Base-by-base conservation (phyloP, 2,797 vertebrate genomes). In the Momotus momota region DNA sequence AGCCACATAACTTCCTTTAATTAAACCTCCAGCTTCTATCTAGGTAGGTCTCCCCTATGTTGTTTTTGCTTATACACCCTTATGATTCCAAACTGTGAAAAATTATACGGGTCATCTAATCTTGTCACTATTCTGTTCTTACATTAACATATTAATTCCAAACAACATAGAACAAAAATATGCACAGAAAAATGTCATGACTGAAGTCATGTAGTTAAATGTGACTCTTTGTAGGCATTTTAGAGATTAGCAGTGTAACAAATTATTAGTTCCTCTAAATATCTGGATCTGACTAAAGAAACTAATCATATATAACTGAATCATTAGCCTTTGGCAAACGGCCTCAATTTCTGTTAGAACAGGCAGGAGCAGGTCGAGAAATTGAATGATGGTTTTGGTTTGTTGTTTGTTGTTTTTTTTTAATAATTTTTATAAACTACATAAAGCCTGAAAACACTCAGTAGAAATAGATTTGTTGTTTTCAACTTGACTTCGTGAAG, bases 221-320 rank as follows among this genome's bases (percentile, higher is more conserved):
- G 27, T 17, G 55, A 81, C 20, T 26, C 49, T 66, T 55, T 41
- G 41, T 31, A 91, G 87, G 67, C 72, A 83, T 80, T 93, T 87
- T 81, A 75, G 83, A 75, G 65, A 82, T 90, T 74, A 89, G 46
- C 74, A 83, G 64, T 21, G 12, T 77, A 90, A 93, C 38, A 85
- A 93, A 93, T 95, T 95, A 94, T 82, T 72, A 83, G 57, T 70
- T 92, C 60, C 64, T 80, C 48, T 88, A 83, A 81, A 81, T 90
- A 91, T 92, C 93, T 89, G 73, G 43, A 87, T 93, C 83, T 88
- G 72, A 65, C 71, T 92, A 91, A 95, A 84, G 72, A 93, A 83
- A 89, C 49, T 86, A 94, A 93, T 89, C 74, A 67, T 51, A 93
- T 81, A 73, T 88, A 86, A 89, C 45, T 18, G 83, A 94, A 88